Evolutionary conservation across 2,888 invertebrate species (phyloP).

Genomic region (Drosophila stalkeri): DNA sequence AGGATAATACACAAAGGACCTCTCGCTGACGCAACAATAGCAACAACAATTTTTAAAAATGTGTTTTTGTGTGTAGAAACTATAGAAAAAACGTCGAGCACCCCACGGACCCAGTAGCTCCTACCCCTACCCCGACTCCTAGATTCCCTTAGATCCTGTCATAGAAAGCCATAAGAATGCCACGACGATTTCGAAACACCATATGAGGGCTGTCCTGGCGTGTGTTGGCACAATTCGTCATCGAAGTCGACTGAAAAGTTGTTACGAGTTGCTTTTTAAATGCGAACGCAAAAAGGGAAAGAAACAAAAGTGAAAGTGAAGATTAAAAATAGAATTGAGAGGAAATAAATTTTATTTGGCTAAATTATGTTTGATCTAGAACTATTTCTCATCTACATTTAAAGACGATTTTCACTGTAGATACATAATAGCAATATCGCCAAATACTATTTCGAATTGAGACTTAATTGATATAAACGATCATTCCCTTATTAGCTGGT

Average conservation of each 20-base stretch:
- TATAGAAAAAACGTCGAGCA: conserved; percentile 66
- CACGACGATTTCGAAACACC: conserved; percentile 31
- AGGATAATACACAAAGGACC: conserved; percentile 77
- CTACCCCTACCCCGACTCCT: conserved; percentile 26
- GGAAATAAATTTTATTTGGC: conserved; percentile 6
- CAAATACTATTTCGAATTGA: too few species aligned
- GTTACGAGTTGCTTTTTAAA: conserved; percentile 30
- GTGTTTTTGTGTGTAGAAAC: conserved; percentile 73
- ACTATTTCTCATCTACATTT: neutral
- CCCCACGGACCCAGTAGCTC: conserved; percentile 36
- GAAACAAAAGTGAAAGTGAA: conserved; percentile 36
- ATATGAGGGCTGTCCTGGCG: conserved; percentile 48
- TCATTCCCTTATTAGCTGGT: too few species aligned
- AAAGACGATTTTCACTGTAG: too few species aligned
- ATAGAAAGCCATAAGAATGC: conserved; percentile 49
- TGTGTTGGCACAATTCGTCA: conserved; percentile 66
- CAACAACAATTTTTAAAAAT: conserved; percentile 73
- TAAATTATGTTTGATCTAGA: conserved; percentile 6
- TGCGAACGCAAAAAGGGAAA: neutral
- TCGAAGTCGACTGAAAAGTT: conserved; percentile 52
- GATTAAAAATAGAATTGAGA: conserved; percentile 18
- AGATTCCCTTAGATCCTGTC: conserved; percentile 5
- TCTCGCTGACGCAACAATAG: conserved; percentile 76
- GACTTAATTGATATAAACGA: too few species aligned
- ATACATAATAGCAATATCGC: too few species aligned